Percentiles rank a stretch among this genome's conserved stretches.
Conservation (phyloP, 2,888 invertebrate genomes). For the Mythimna pallens region DNA sequence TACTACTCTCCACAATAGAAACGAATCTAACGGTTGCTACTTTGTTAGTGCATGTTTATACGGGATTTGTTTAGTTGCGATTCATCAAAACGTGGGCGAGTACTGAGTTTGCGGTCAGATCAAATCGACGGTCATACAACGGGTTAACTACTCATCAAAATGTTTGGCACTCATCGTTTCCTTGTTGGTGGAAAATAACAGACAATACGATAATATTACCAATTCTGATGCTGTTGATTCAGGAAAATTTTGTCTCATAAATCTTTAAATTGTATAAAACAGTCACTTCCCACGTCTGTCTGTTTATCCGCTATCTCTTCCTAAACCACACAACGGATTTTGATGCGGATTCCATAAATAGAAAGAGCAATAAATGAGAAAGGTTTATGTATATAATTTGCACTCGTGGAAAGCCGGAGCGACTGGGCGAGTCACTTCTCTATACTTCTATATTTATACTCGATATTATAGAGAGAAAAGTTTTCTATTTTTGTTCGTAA, state of each 20-base stretch:
- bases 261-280: background rate
- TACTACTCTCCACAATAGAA: slow-evolving; percentile 59
- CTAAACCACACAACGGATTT: too few relatives aligned
- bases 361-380: too few relatives aligned
- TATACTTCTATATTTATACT: too few relatives aligned
- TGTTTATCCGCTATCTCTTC: too few relatives aligned
- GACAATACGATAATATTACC: slow-evolving; percentile 12
- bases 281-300: too few relatives aligned
- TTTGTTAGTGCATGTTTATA: slow-evolving; percentile 63
- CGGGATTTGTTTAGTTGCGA: slow-evolving; percentile 47
- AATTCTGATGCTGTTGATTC: slow-evolving; percentile 19
- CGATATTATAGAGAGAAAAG: too few relatives aligned
- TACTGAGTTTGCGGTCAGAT: slow-evolving; percentile 26
- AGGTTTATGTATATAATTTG: too few relatives aligned
- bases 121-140: slow-evolving; percentile 23
- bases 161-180: slow-evolving; percentile 35
- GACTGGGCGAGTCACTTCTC: too few relatives aligned
- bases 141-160: slow-evolving; percentile 40
- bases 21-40: slow-evolving; percentile 60
- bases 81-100: slow-evolving; percentile 37
- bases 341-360: too few relatives aligned
- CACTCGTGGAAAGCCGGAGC: too few relatives aligned
- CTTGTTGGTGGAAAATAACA: slow-evolving; percentile 40
- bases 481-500: too few relatives aligned
- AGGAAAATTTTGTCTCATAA: slow-evolving; percentile 39